These are phyloP conservation scores for Thereuonema tuberculata DNA, from an alignment of 1,140 invertebrate species.

Conservation along the genomic window DNA sequence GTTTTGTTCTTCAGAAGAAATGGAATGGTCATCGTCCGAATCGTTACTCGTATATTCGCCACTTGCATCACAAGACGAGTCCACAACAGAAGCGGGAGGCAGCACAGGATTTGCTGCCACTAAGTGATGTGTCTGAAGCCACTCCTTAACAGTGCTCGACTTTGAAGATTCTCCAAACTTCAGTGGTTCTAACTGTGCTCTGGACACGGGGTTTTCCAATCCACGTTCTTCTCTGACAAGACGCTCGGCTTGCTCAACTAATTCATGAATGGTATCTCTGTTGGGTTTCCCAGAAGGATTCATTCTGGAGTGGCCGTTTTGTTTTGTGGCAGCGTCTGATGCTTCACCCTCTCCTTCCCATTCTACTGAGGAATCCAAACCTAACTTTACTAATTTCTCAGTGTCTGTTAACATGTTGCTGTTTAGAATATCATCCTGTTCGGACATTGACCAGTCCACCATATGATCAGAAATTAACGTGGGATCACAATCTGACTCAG, in stretches of 20 bases:
- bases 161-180: not conserved
- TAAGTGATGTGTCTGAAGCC: conserved; percentile 38
- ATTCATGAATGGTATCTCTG: conserved; percentile 40
- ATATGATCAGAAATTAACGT: no score
- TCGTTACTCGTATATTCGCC: conserved; percentile 65
- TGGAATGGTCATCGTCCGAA: conserved; percentile 40
- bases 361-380: not conserved
- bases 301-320: no score
- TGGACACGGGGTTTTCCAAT: not conserved
- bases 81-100: conserved; percentile 28
- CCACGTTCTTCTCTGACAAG: conserved; percentile 38
- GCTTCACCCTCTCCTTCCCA: not conserved
- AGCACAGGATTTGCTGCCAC: conserved; percentile 10
- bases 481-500: no score
- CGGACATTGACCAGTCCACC: no score
- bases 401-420: not conserved
- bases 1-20: conserved; percentile 52
- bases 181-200: not conserved
- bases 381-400: not conserved
- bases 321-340: not conserved
- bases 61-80: conserved; percentile 66
- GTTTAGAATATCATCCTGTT: no score
- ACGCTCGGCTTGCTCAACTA: conserved; percentile 55
- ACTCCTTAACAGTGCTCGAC: no score
- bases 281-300: not conserved